Conservation (phyloP, 2,888 invertebrate species). For the Acrobeloides nanus region DNA sequence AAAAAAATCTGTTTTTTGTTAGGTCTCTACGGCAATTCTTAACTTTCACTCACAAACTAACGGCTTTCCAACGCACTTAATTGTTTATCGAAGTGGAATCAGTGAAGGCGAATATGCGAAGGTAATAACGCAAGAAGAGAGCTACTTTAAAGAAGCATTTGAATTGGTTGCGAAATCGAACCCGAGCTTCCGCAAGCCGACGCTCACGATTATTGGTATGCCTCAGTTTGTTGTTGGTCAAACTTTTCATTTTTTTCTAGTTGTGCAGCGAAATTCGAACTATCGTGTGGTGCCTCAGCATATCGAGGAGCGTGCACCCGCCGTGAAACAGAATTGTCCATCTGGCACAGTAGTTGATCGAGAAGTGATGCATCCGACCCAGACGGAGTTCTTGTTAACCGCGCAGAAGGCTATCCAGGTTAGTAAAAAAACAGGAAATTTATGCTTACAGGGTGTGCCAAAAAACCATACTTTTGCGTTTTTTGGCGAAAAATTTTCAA, state of each 20-base stretch:
- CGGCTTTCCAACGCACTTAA: constrained; percentile 20
- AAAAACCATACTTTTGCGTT: too few relatives aligned
- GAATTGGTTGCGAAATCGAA: constrained; percentile 1
- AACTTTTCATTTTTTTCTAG: too few relatives aligned
- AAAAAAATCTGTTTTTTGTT: too few relatives aligned
- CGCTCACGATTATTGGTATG: constrained; percentile 19
- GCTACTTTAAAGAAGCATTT: constrained; percentile 8
- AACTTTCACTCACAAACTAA: constrained; percentile 5
- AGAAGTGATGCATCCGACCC: constrained; percentile 18
- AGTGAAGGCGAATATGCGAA: constrained; percentile 30
- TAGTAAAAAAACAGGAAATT: not conserved
- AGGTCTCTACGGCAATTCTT: too few relatives aligned
- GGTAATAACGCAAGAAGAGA: constrained; percentile 15
- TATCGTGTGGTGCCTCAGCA: constrained; percentile 18
- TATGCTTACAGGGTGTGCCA: too few relatives aligned
- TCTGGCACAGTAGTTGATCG: constrained; percentile 25
- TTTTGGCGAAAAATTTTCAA: too few relatives aligned
- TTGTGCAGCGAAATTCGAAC: constrained; percentile 25
- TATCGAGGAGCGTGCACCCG: too few relatives aligned
- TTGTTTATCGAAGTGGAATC: constrained; percentile 30
- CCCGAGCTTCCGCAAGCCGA: constrained; percentile 9
- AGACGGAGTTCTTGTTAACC: constrained; percentile 28
- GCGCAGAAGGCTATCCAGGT: constrained; percentile 26
- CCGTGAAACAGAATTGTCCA: constrained; percentile 21
- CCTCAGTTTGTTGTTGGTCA: too few relatives aligned